Conservation (phyloP, 1,140 invertebrate genomes). For the Pseudobourletiella spinata region DNA sequence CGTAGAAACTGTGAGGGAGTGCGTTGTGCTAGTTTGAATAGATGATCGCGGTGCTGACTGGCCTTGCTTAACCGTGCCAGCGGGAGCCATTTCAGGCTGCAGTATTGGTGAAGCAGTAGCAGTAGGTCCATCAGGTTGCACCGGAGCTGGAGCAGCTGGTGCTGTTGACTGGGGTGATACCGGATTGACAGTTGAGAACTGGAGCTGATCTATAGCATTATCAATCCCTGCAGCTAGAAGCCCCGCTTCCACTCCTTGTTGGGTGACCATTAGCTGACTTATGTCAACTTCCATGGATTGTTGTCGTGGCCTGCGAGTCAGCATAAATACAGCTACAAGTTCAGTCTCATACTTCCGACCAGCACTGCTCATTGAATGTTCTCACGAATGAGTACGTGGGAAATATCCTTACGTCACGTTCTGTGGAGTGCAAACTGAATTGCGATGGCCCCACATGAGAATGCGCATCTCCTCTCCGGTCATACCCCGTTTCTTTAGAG, state of each 20-base stretch:
- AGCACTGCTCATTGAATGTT: background rate
- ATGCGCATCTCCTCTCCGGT: slow-evolving; percentile 73
- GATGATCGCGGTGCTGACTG: background rate
- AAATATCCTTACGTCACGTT: slow-evolving; percentile 47
- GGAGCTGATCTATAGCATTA: slow-evolving; percentile 20
- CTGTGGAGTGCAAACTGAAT: slow-evolving; percentile 71
- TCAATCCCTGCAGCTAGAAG: slow-evolving; percentile 1
- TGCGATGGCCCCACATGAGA: slow-evolving; percentile 74
- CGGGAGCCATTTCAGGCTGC: too few relatives aligned
- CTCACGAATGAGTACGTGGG: background rate
- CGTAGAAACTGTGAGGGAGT: background rate
- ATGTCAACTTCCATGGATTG: slow-evolving; percentile 18
- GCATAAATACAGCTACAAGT: too few relatives aligned
- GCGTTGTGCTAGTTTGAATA: background rate
- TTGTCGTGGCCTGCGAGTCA: slow-evolving; percentile 23
- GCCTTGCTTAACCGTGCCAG: too few relatives aligned
- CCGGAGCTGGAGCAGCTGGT: background rate
- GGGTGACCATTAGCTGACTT: background rate
- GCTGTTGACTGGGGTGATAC: background rate
- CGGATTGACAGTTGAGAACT: background rate
- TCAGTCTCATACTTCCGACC: too few relatives aligned
- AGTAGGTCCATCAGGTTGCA: too few relatives aligned
- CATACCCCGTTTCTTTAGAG: slow-evolving; percentile 68
- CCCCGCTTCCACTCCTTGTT: slow-evolving; percentile 8
- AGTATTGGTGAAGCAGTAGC: too few relatives aligned